Evolutionary conservation across 1,140 invertebrate species (phyloP).

Genomic region (Pseudomyrmex cubaensis): DNA sequence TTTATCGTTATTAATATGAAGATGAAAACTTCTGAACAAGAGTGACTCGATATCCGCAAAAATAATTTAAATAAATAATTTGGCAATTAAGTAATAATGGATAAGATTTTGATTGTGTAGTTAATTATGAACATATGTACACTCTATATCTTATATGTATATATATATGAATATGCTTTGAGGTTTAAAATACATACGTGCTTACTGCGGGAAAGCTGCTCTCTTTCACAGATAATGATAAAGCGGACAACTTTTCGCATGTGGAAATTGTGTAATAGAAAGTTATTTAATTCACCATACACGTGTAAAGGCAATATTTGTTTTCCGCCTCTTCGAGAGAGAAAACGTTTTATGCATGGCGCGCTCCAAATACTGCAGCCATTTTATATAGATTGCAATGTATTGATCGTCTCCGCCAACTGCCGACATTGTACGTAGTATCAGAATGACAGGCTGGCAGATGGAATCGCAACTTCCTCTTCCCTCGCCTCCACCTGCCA

Average conservation of each 20-base stretch:
- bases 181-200: neutral
- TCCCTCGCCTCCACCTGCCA: slow-evolving; percentile 75
- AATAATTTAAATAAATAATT: too few relatives aligned
- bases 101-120: too few relatives aligned
- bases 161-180: neutral
- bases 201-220: neutral
- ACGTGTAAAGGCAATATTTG: slow-evolving; percentile 3
- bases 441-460: slow-evolving; percentile 85
- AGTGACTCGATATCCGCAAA: too few relatives aligned
- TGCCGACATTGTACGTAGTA: slow-evolving; percentile 83
- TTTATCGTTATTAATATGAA: too few relatives aligned
- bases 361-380: slow-evolving; percentile 81
- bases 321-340: slow-evolving; percentile 25
- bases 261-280: neutral
- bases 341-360: slow-evolving; percentile 68
- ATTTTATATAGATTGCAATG: slow-evolving; percentile 85
- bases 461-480: slow-evolving; percentile 84
- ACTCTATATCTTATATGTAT: neutral
- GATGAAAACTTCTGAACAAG: too few relatives aligned
- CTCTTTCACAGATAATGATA: neutral
- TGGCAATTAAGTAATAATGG: too few relatives aligned
- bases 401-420: slow-evolving; percentile 84
- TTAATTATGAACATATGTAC: too few relatives aligned
- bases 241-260: slow-evolving; percentile 3
- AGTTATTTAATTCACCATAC: slow-evolving; percentile 16